These are phyloP conservation scores for Dendrocincla fuliginosa DNA, from an alignment of 2,797 vertebrate species.

Conservation along the genomic window DNA sequence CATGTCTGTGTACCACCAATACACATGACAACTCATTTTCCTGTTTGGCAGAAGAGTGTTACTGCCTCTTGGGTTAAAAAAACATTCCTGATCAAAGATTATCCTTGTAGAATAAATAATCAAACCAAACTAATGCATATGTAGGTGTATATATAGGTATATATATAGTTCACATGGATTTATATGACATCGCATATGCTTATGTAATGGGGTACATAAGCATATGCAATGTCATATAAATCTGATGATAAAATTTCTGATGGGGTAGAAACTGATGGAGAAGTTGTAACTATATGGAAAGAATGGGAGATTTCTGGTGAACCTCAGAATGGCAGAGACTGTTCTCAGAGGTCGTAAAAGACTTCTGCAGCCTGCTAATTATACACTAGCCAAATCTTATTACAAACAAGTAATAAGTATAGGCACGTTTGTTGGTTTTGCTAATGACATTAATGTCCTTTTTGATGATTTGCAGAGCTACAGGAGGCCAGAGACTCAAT, in stretches of 20 bases:
- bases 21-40: background rate
- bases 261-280: background rate
- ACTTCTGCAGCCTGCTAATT: slow-evolving; percentile 37
- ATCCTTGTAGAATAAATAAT: slow-evolving; percentile 16
- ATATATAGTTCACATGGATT: background rate
- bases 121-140: background rate
- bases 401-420: slow-evolving; percentile 67
- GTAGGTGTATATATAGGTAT: background rate
- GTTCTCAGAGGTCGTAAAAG: slow-evolving; percentile 6
- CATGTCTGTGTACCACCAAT: background rate
- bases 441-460: slow-evolving; percentile 61
- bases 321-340: background rate
- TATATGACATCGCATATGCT: background rate
- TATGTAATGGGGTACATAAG: background rate
- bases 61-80: background rate
- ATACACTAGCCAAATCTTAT: slow-evolving; percentile 52
- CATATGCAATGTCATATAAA: too few relatives aligned
- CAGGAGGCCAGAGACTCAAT: slow-evolving; percentile 13
- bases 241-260: background rate
- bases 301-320: background rate
- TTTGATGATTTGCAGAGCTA: slow-evolving; percentile 62
- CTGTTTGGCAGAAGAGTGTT: background rate
- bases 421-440: slow-evolving; percentile 51
- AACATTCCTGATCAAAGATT: background rate
- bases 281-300: background rate